These are phyloP conservation scores for Drosophila azteca DNA, from an alignment of 1,140 invertebrate species.

Conservation along the genomic window DNA sequence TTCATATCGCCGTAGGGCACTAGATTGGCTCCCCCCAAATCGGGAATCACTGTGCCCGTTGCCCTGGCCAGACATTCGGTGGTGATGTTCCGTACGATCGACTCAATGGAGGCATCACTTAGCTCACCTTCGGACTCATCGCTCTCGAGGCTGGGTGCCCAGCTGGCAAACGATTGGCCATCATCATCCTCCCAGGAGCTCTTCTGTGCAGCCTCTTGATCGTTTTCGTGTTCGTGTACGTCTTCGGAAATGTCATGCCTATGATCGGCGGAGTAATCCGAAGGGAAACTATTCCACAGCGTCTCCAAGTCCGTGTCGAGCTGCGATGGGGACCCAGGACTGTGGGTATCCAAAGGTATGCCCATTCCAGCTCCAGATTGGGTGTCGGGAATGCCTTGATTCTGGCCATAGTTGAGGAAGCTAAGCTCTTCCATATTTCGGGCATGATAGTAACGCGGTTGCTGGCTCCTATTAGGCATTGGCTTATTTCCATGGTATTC, in stretches of 20 bases:
- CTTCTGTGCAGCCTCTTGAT: too few relatives aligned
- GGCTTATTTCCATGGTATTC: conserved; percentile 12
- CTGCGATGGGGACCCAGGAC: conserved; percentile 10
- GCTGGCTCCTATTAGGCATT: conserved; percentile 8
- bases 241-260: conserved; percentile 27
- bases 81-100: conserved; percentile 60
- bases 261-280: too few relatives aligned
- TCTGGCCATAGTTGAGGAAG: conserved; percentile 30
- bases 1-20: conserved; percentile 71
- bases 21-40: conserved; percentile 59
- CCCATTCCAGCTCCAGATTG: too few relatives aligned
- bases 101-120: conserved; percentile 61
- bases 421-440: conserved; percentile 41
- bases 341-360: too few relatives aligned
- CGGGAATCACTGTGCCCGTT: conserved; percentile 52
- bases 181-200: conserved; percentile 36
- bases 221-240: background rate
- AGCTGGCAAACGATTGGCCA: conserved; percentile 41
- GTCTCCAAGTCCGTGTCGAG: conserved; percentile 51
- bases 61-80: conserved; percentile 56
- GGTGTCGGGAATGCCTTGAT: too few relatives aligned
- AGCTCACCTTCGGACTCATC: conserved; percentile 46
- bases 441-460: conserved; percentile 60
- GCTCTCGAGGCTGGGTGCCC: conserved; percentile 36
- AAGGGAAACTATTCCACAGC: background rate